These are phyloP conservation scores for Seriola quinqueradiata DNA, from an alignment of 2,113 vertebrate species.

Conservation along the genomic window DNA sequence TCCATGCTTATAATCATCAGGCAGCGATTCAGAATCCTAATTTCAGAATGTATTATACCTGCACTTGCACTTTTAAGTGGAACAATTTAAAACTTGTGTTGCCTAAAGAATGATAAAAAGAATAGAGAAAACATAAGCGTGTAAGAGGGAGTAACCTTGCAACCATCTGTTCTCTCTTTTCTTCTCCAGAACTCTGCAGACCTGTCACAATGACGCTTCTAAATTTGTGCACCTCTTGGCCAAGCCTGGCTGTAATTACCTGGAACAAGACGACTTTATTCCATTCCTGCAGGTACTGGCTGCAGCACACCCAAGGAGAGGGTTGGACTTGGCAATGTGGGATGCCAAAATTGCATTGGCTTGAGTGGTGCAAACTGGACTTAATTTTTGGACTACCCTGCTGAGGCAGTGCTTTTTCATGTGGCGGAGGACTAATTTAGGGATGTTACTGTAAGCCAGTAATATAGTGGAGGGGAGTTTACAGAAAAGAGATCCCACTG, in stretches of 20 bases:
- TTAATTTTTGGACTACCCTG: constrained; percentile 37
- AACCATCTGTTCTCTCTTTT: constrained; percentile 84
- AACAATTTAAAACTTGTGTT: constrained; percentile 47
- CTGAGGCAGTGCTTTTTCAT: constrained; percentile 53
- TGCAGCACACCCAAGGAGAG: constrained; percentile 67
- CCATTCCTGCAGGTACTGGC: constrained; percentile 94
- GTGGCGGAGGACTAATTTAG: constrained; percentile 42
- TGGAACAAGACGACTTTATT: constrained; percentile 98
- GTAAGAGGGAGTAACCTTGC: constrained; percentile 64
- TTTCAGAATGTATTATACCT: constrained; percentile 72
- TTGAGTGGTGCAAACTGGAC: constrained; percentile 51
- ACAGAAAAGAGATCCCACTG: background rate
- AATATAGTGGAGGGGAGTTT: constrained; percentile 16
- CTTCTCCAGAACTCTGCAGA: constrained; percentile 89
- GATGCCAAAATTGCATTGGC: constrained; percentile 46
- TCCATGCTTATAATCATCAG: constrained; percentile 46
- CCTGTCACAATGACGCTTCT: constrained; percentile 93
- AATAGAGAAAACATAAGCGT: constrained; percentile 11
- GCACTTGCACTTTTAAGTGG: constrained; percentile 39
- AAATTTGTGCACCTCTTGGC: constrained; percentile 95
- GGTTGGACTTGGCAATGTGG: constrained; percentile 50
- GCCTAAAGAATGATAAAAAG: constrained; percentile 46
- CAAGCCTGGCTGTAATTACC: constrained; percentile 92
- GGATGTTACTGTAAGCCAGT: constrained; percentile 32
- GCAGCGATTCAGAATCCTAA: constrained; percentile 71